Conservation (phyloP, 2,797 vertebrate species). For the Microctenopoma lineatum region DNA sequence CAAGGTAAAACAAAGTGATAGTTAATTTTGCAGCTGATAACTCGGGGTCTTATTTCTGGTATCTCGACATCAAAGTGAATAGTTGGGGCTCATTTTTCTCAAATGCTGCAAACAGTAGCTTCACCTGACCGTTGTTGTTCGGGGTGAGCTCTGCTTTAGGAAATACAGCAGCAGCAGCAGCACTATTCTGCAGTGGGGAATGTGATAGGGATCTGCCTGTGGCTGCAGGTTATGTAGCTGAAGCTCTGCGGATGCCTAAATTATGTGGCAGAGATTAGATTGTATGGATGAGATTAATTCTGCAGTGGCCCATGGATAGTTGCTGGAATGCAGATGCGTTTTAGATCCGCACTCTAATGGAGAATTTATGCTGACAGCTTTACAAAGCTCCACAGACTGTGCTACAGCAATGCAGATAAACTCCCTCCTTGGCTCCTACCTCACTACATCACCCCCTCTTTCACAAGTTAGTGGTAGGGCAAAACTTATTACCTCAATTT, state of each 20-base stretch:
- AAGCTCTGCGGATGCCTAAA: constrained; percentile 10
- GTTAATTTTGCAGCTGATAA: background rate
- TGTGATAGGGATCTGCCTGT: background rate
- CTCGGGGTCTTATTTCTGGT: background rate
- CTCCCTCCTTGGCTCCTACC: constrained; percentile 14
- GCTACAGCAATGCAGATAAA: constrained; percentile 70
- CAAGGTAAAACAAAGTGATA: background rate
- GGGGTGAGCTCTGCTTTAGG: too few species aligned
- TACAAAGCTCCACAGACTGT: constrained; percentile 46
- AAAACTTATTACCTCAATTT: background rate
- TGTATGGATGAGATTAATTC: constrained; percentile 29
- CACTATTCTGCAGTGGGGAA: too few species aligned
- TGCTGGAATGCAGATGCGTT: constrained; percentile 59
- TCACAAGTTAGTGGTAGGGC: background rate
- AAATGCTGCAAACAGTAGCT: background rate
- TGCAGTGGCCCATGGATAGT: constrained; percentile 17
- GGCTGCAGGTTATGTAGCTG: constrained; percentile 2
- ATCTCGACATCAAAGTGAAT: background rate
- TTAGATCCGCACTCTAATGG: constrained; percentile 58
- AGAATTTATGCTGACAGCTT: constrained; percentile 69
- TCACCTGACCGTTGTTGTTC: too few species aligned
- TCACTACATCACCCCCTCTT: constrained; percentile 23
- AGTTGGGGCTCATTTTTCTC: background rate
- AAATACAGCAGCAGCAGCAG: too few species aligned
- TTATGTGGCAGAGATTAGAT: constrained; percentile 26